A percentile compares a stretch with the other conserved stretches of the same genome.
phyloP scores from a whole-genome alignment of 2,888 invertebrate genomes.

The Sepioteuthis lessoniana region DNA sequence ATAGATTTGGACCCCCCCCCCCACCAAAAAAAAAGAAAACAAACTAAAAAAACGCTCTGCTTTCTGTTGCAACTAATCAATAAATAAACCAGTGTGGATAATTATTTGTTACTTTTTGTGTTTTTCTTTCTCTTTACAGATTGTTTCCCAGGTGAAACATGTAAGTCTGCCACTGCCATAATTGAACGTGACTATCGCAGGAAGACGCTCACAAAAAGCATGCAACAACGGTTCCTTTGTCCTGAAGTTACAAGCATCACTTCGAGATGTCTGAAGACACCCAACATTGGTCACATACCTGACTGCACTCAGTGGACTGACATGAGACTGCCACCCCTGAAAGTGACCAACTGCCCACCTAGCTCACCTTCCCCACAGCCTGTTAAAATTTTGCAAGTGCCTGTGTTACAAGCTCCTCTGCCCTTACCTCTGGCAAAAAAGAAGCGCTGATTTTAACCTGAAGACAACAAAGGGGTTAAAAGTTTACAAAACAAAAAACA shows the following conservation, averaged over 20 bases:
- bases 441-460: not conserved
- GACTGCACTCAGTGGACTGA: not conserved
- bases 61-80: no score
- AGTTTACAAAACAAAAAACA: no score
- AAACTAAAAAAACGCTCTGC: no score
- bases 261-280: not conserved
- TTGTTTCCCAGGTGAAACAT: not conserved
- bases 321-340: slow-evolving; percentile 7
- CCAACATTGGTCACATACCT: slow-evolving; percentile 33
- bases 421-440: not conserved
- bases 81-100: not conserved
- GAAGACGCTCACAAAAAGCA: not conserved
- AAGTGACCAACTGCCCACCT: not conserved
- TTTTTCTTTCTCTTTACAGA: not conserved
- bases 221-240: slow-evolving; percentile 1
- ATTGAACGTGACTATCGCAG: not conserved
- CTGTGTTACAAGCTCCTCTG: slow-evolving; percentile 5
- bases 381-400: not conserved
- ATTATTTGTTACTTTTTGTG: not conserved
- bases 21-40: no score
- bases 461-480: not conserved
- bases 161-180: not conserved
- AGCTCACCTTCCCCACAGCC: not conserved
- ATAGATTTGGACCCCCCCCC: no score
- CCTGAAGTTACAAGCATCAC: not conserved